A percentile compares a stretch with the other conserved stretches of the same genome.
phyloP scores from a whole-genome alignment of 53 echinoderm and acorn worm genomes.

The Antedon mediterranea region DNA sequence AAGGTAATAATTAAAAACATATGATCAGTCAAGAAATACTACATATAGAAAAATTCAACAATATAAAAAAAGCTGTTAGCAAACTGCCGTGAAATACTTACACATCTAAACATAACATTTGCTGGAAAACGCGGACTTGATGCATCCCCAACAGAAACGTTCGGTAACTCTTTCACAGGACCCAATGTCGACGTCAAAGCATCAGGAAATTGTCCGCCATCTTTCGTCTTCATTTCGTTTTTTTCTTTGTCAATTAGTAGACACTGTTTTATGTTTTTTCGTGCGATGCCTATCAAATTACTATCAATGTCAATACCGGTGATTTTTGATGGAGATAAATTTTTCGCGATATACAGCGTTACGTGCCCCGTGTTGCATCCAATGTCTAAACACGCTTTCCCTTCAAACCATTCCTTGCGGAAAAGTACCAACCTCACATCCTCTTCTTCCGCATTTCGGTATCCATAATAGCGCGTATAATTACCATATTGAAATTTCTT shows the following conservation, averaged over 20 bases:
- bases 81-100: conserved; percentile 29
- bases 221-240: conserved; percentile 9
- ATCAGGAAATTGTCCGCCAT: conserved; percentile 42
- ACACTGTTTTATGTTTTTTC: conserved; percentile 72
- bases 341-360: conserved; percentile 60
- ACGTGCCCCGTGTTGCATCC: conserved; percentile 97
- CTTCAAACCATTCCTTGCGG: conserved; percentile 68
- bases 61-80: no score
- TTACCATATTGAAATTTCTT: conserved; percentile 91
- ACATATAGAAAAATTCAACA: no score
- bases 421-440: conserved; percentile 51
- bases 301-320: conserved; percentile 87
- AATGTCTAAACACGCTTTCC: conserved; percentile 82
- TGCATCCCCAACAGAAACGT: neutral
- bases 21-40: no score
- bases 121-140: conserved; percentile 27
- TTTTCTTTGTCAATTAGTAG: conserved; percentile 21
- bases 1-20: no score
- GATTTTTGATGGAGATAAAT: conserved; percentile 54
- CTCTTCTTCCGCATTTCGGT: conserved; percentile 71
- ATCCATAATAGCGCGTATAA: conserved; percentile 87
- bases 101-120: conserved; percentile 88
- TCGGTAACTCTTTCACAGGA: conserved; percentile 19
- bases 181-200: conserved; percentile 69
- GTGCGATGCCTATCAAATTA: conserved; percentile 61